Evolutionary conservation across 2,888 invertebrate genomes (phyloP), one percentile per base, ranked within the genome.

Genomic region (Temnothorax rugatulus): DNA sequence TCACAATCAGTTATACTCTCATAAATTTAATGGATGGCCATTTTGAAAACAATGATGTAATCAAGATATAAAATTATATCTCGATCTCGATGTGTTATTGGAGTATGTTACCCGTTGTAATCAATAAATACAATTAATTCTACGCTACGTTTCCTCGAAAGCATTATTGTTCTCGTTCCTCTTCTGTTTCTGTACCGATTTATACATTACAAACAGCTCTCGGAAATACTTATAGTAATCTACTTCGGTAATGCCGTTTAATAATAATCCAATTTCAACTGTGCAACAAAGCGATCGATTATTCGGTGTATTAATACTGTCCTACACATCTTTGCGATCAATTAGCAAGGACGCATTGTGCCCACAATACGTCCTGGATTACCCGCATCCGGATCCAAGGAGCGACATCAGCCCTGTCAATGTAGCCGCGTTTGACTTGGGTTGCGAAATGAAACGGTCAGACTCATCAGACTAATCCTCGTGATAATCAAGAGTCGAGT

Each of bases 401-500:
- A 81, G 38, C 38, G 38, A 59, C 18, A 21, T 59, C 41, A 13
- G 9, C 25, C 25, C 25, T 47, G 47, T 71, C 71, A 29, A 79
- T 50, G 47, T 59, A 47, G 38, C 38, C 47, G 34, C 57, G 15
- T 68, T 66, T 75, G 74, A 75, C 76, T 76, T 77, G 61, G 47
- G 44, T 3, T 18, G 25, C 50, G 34, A 29, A 83, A 79, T 57
- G 84, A 84, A 74, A 82, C 74, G 82, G 74, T 52, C 73, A 68
- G 84, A 82, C 66, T 74, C 73, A 54, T 75, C 69, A 54, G 38
- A 50, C 63, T 63, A 63, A 84, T 66, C 68, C 84, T 52, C 64
- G 52, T 61, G 79, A 83, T 83, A 83, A 83, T 83, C 79, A 69
- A 69, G 79, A 69, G 29, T 29, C 29, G 29, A 29, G 79, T 29